Conservation (phyloP, 2,888 invertebrate species). For the Lithophane socia region DNA sequence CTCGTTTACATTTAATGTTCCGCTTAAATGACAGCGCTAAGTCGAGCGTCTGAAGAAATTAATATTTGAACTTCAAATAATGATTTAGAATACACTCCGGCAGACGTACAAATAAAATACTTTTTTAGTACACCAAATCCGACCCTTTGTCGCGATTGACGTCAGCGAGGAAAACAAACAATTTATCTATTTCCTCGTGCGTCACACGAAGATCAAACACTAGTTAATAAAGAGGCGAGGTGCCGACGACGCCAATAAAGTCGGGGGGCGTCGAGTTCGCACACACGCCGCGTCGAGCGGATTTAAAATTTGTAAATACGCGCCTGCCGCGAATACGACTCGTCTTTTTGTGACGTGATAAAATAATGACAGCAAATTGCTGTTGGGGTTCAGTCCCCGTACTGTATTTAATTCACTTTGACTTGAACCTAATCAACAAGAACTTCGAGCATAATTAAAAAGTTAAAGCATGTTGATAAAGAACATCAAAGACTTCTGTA, state of each 20-base stretch:
- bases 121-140: constrained; percentile 53
- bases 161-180: constrained; percentile 81
- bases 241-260: constrained; percentile 82
- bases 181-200: constrained; percentile 84
- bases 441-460: constrained; percentile 43
- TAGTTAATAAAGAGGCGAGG: constrained; percentile 80
- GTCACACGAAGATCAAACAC: constrained; percentile 81
- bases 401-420: constrained; percentile 51
- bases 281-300: constrained; percentile 75
- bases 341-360: constrained; percentile 82
- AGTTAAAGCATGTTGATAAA: constrained; percentile 31
- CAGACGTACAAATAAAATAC: constrained; percentile 61
- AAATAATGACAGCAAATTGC: constrained; percentile 83
- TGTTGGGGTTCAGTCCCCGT: constrained; percentile 59
- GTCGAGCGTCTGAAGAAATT: constrained; percentile 65
- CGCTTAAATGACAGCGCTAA: constrained; percentile 77
- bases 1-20: constrained; percentile 80
- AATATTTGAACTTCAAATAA: constrained; percentile 67
- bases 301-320: constrained; percentile 84
- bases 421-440: constrained; percentile 42
- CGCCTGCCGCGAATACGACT: constrained; percentile 74
- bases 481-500: constrained; percentile 19
- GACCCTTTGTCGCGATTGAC: constrained; percentile 68
- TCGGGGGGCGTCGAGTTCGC: constrained; percentile 79
- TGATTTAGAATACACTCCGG: constrained; percentile 62